phyloP scores from a whole-genome alignment of 30 jellyfish, hydroid and myxozoan species.

The Cassiopea xamachana region DNA sequence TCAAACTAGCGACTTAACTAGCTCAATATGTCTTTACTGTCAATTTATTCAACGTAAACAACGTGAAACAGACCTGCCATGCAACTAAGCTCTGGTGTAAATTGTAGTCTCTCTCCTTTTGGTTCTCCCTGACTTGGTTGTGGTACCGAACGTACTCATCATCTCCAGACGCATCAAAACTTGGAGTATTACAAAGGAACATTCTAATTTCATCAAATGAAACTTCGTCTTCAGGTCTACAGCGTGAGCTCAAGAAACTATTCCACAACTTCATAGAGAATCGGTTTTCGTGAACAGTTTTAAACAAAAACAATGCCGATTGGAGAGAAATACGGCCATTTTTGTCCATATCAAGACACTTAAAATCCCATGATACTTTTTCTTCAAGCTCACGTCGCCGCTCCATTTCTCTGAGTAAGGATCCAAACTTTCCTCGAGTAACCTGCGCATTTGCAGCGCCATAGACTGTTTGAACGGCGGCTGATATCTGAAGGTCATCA shows the following conservation, averaged over 20 bases:
- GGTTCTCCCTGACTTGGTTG: conserved; percentile 51
- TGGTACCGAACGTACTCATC: conserved; percentile 58
- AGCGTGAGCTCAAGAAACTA: conserved; percentile 75
- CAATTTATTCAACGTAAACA: too few species aligned
- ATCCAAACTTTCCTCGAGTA: conserved; percentile 60
- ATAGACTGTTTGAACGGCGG: conserved; percentile 75
- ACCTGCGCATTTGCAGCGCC: conserved; percentile 67
- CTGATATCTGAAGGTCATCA: conserved; percentile 73
- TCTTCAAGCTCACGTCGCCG: conserved; percentile 88
- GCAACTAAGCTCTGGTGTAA: conserved; percentile 66
- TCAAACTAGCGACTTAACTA: too few species aligned
- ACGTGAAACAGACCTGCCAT: conserved; percentile 66
- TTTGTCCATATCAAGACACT: conserved; percentile 77
- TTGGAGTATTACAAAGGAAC: conserved; percentile 80
- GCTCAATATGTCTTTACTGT: too few species aligned
- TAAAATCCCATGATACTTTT: conserved; percentile 87
- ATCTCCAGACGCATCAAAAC: conserved; percentile 66
- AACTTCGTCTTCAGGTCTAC: conserved; percentile 81
- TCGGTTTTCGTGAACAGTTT: conserved; percentile 78
- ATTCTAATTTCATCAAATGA: conserved; percentile 77
- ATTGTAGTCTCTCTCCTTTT: conserved; percentile 58
- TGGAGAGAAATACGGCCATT: conserved; percentile 86
- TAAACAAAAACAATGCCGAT: conserved; percentile 86
- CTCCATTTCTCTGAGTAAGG: conserved; percentile 73
- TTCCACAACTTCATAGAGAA: conserved; percentile 83